Percentiles rank a stretch among this genome's conserved stretches.
Conservation (phyloP, 2,888 invertebrate genomes). For the Morinoia aosen region DNA sequence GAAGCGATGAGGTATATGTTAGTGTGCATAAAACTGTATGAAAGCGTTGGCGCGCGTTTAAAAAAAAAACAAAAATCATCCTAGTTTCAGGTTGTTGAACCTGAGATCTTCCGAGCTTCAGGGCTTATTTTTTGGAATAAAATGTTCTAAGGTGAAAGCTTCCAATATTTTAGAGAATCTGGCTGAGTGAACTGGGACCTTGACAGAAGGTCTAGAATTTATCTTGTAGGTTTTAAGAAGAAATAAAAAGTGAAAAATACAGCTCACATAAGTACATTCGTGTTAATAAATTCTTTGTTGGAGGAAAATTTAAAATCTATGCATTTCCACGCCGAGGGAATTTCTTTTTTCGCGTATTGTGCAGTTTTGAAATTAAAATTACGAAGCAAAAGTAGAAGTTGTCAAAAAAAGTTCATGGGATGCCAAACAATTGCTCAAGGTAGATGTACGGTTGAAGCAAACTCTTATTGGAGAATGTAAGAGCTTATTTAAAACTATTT, state of each 20-base stretch:
- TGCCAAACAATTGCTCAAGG: no score
- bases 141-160: neutral
- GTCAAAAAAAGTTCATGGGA: neutral
- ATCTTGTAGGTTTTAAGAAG: neutral
- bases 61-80: neutral
- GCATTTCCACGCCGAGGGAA: neutral
- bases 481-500: neutral
- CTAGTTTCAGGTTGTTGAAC: neutral
- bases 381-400: neutral
- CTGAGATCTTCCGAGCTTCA: neutral
- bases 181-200: neutral
- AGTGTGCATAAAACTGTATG: no score
- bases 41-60: neutral
- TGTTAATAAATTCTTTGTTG: neutral
- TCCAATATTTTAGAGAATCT: neutral
- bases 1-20: neutral
- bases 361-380: neutral
- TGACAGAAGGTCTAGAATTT: neutral
- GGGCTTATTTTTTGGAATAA: neutral
- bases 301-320: neutral
- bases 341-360: neutral
- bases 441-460: neutral
- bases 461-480: neutral
- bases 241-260: neutral
- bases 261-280: neutral